Evolutionary conservation across 2,797 vertebrate species (phyloP), one percentile per base, ranked within the genome.

Genomic region (Rhinella marina): DNA sequence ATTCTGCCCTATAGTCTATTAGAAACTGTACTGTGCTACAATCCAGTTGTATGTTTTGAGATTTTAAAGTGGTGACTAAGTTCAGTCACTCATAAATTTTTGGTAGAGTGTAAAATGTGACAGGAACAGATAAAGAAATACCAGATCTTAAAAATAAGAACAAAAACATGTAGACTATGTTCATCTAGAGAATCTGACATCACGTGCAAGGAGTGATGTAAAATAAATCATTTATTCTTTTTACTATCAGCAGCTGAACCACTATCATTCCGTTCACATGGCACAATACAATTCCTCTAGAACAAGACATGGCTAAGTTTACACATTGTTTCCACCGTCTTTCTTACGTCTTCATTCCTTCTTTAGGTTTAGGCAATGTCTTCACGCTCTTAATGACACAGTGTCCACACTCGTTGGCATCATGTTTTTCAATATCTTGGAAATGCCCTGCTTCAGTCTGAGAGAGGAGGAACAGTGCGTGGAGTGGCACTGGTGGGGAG

Each of bases 361-460:
- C 13, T 61, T 0, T 91, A 98, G 98, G 91, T 97, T 98, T 91
- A 95, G 89, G 27, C 88, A 70, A 0, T 98, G 98, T 90, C 93
- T 98, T 72, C 92, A 85, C 88, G 91, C 88, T 23, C 93, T 96
- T 12, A 94, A 91, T 0, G 94, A 97, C 90, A 93, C 95, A 48
- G 91, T 98, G 56, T 94, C 97, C 0, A 91, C 94, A 21, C 89
- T 97, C 7, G 95, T 98, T 75, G 97, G 97, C 0, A 90, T 96
- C 79, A 95, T 95, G 68, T 98, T 96, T 93, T 98, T 98, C 87
- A 96, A 96, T 70, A 70, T 98, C 90, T 93, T 98, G 88, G 95
- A 97, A 90, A 92, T 96, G 89, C 95, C 96, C 2, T 98, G 97
- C 93, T 98, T 98, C 4, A 92, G 94, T 89, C 93, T 98, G 90